Base-by-base conservation (phyloP, 2,797 vertebrate species). In the Rhinichthys osculus region DNA sequence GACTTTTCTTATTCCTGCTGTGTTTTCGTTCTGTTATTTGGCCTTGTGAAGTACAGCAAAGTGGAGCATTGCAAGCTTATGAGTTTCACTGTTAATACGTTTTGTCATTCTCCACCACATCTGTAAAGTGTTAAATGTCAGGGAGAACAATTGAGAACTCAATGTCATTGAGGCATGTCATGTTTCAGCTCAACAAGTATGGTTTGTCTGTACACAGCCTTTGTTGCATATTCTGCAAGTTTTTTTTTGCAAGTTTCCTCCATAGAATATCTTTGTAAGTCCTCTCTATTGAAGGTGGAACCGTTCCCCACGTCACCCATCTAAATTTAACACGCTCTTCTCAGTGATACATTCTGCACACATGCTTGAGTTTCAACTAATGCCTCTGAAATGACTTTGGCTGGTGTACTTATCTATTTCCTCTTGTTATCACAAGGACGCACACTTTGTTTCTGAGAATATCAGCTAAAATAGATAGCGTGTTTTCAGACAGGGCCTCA, bases 351-450 rank as follows among this genome's bases (percentile, higher is more conserved):
- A 73, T 90, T 88, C 77, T 5, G 44, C 78, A 81, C 71, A 30
- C 8, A 74, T 59, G 64, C 47, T 73, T 72, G 52, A 54, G 69
- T 40, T 76, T 38, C 59, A 10, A 13, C 70, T 13, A 71, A 44
- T 70, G 62, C 3, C 69, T 67, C 50, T 8, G 30, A 59, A 85
- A 89, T 52, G 38, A 47, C 70, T 80, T 71, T 38, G 33, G 2
- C 73, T 54, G 38, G 16, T 47, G 78, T 14, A 27, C 62, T 73
- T 70, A 64, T 71, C 77, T n/a, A 21, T 57, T 71, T 84, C 74
- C 78, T 86, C 50, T 11, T 80, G 70, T 80, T 89, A 89, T 90
- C 86, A 87, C 30, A 52, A 81, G 70, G 84, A 82, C 1, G 19
- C 89, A 90, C 71, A 27, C 76, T 78, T 67, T 17, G 54, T 77